Evolutionary conservation across 1,140 invertebrate species (phyloP).

Genomic region (Ooceraea biroi): DNA sequence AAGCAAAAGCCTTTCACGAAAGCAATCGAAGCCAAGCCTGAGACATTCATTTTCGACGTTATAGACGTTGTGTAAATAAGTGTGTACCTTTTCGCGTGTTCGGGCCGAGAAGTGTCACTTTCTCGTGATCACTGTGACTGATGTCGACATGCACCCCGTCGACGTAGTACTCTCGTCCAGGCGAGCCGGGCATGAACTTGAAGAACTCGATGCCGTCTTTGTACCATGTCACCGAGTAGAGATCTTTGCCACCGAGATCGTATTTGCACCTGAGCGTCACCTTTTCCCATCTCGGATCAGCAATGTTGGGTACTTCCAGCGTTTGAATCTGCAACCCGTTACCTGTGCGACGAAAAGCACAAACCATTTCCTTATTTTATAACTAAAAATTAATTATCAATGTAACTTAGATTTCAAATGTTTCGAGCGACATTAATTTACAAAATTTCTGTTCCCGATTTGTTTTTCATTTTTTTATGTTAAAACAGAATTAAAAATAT

Average conservation of each 20-base stretch:
- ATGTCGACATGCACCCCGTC: slow-evolving; percentile 93
- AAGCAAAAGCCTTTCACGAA: background rate
- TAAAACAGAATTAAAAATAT: background rate
- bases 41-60: too few species aligned
- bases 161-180: slow-evolving; percentile 91
- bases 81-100: slow-evolving; percentile 67
- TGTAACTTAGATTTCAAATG: slow-evolving; percentile 6
- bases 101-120: slow-evolving; percentile 78
- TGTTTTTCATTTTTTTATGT: background rate
- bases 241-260: slow-evolving; percentile 84
- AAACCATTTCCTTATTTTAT: background rate
- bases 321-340: slow-evolving; percentile 71
- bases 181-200: slow-evolving; percentile 88
- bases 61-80: background rate
- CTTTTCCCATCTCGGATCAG: slow-evolving; percentile 80
- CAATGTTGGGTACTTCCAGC: slow-evolving; percentile 80
- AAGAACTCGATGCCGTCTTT: slow-evolving; percentile 89
- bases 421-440: too few species aligned
- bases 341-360: slow-evolving; percentile 60
- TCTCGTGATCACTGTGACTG: slow-evolving; percentile 78
- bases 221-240: slow-evolving; percentile 90
- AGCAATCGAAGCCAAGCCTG: background rate
- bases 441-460: too few species aligned
- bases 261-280: slow-evolving; percentile 87
- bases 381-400: background rate